phyloP scores from a whole-genome alignment of 92 coral and sea anemone genomes.

The Palythoa caribaeorum region DNA sequence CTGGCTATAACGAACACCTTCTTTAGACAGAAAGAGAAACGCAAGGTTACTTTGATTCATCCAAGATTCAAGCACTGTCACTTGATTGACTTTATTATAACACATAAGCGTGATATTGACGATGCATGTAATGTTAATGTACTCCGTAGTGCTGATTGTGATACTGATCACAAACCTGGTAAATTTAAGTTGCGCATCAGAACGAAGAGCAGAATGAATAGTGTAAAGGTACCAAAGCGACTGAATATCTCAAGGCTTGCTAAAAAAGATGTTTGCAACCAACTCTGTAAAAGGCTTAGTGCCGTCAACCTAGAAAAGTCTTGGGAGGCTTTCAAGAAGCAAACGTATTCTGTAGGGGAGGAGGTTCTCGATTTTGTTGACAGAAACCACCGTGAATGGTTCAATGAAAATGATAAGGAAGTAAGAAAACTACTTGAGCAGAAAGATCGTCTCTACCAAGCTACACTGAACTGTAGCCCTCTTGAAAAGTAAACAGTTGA shows the following conservation, averaged over 20 bases:
- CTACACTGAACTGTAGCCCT: not conserved
- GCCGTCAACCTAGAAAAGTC: not conserved
- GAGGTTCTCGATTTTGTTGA: slow-evolving; percentile 28
- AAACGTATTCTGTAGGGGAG: not conserved
- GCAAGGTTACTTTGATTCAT: not conserved
- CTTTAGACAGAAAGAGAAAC: slow-evolving; percentile 8
- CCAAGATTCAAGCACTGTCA: slow-evolving; percentile 41
- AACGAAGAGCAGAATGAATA: slow-evolving; percentile 7
- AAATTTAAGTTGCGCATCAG: slow-evolving; percentile 19
- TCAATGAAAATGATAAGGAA: not conserved
- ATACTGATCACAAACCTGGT: slow-evolving; percentile 25
- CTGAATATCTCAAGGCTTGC: slow-evolving; percentile 10
- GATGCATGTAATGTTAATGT: slow-evolving; percentile 6
- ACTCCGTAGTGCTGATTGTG: slow-evolving; percentile 36
- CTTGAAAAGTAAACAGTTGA: slow-evolving; percentile 9
- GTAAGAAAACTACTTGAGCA: not conserved
- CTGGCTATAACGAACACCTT: slow-evolving; percentile 9
- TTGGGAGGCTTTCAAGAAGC: not conserved
- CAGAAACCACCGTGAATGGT: not conserved
- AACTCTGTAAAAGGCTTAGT: slow-evolving; percentile 9
- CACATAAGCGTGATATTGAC: not conserved
- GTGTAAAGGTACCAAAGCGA: slow-evolving; percentile 9
- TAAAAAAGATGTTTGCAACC: slow-evolving; percentile 3
- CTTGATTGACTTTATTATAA: slow-evolving; percentile 24
- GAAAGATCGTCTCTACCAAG: not conserved